Evolutionary conservation across 2,888 invertebrate genomes (phyloP).

Genomic region (Nomada flava): DNA sequence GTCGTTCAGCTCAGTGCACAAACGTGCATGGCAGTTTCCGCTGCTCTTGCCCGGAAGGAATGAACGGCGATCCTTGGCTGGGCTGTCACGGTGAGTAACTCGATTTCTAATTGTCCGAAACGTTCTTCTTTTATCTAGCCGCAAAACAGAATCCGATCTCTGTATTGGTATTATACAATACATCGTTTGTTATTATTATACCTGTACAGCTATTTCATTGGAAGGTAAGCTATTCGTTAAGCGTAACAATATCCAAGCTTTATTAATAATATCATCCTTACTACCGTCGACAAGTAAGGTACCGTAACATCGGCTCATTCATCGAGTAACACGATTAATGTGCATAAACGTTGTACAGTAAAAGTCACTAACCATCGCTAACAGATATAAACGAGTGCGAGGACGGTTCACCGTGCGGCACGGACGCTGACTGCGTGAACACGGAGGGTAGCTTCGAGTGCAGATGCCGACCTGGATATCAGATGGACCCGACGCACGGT

Average conservation of each 20-base stretch:
- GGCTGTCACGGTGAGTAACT: conserved; percentile 89
- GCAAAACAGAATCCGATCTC: too few species aligned
- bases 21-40: conserved; percentile 92
- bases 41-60: conserved; percentile 94
- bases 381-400: conserved; percentile 91
- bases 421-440: conserved; percentile 90
- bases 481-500: conserved; percentile 86
- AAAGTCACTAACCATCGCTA: conserved; percentile 65
- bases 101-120: conserved; percentile 41
- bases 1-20: conserved; percentile 91
- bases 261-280: conserved; percentile 13
- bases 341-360: neutral
- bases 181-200: too few species aligned
- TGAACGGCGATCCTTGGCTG: conserved; percentile 91
- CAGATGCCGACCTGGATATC: conserved; percentile 90
- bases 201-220: too few species aligned
- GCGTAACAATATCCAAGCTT: conserved; percentile 27
- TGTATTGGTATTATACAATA: too few species aligned
- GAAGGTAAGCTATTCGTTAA: too few species aligned
- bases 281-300: neutral
- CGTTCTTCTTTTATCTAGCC: neutral
- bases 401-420: conserved; percentile 88
- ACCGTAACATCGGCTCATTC: neutral
- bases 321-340: conserved; percentile 2
- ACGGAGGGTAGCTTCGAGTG: conserved; percentile 91